Evolutionary conservation across 2,797 vertebrate genomes (phyloP).

Genomic region (Lepidocolaptes lacrymiger): DNA sequence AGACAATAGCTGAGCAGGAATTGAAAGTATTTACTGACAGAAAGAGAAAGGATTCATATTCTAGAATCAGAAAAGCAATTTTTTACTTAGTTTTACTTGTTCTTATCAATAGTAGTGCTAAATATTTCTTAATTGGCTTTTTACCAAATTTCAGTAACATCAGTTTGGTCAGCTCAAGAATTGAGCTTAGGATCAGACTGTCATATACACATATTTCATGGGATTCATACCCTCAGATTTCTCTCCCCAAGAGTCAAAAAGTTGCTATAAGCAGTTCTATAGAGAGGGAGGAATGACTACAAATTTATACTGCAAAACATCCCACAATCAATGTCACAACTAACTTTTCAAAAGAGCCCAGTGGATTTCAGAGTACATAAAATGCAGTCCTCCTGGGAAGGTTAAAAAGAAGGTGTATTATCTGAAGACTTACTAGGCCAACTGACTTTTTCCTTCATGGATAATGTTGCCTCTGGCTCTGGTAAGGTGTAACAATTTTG

Average conservation of each 20-base stretch:
- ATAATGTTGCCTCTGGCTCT: slow-evolving; percentile 30
- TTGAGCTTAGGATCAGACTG: background rate
- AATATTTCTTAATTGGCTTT: background rate
- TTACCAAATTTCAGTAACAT: background rate
- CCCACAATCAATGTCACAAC: background rate
- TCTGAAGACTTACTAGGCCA: slow-evolving; percentile 13
- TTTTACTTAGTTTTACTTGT: background rate
- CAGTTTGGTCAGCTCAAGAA: background rate
- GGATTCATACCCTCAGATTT: background rate
- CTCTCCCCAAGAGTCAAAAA: background rate
- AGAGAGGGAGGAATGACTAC: background rate
- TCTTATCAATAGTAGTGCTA: background rate
- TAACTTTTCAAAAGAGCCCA: background rate
- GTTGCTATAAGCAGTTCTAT: background rate
- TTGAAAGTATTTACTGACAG: background rate
- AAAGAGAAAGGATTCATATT: background rate
- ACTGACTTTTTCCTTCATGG: slow-evolving; percentile 6
- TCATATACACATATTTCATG: background rate
- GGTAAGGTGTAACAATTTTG: slow-evolving; percentile 36
- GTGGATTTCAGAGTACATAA: background rate
- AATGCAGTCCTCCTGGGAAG: background rate
- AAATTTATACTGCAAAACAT: background rate
- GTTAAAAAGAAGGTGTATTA: background rate
- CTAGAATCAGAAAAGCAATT: background rate
- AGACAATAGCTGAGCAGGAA: background rate